These are phyloP conservation scores for Ameiurus melas DNA, from an alignment of 2,113 vertebrate species.

Conservation along the genomic window DNA sequence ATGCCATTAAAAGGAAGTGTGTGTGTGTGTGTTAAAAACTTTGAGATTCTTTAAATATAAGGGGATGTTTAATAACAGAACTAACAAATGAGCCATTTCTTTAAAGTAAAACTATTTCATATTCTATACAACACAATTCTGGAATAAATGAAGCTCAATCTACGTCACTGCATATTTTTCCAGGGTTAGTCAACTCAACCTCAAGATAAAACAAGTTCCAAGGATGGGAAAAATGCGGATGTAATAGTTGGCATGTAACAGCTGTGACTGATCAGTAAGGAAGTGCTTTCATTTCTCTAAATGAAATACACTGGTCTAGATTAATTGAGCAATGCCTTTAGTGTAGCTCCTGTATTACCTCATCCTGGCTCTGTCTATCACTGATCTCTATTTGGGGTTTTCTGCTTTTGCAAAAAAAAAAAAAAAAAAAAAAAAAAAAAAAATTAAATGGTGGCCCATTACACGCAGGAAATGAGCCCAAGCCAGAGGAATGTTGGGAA, in stretches of 20 bases:
- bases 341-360: conserved; percentile 26
- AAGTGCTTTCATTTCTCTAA: conserved; percentile 1
- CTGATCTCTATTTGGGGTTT: not conserved
- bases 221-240: not conserved
- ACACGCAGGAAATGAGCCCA: conserved; percentile 66
- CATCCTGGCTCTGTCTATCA: not conserved
- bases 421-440: not conserved
- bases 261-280: not conserved
- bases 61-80: not conserved
- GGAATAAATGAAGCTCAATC: not conserved
- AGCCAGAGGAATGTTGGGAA: conserved; percentile 65
- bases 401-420: not conserved
- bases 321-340: not conserved
- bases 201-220: not conserved
- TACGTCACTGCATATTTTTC: not conserved
- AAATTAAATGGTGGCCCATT: conserved; percentile 56
- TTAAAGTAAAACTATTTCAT: not conserved
- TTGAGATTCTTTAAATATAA: not conserved
- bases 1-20: not conserved
- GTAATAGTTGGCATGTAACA: too few species aligned
- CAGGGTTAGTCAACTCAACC: not conserved
- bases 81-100: not conserved
- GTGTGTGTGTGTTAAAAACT: conserved; percentile 2
- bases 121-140: conserved; percentile 2
- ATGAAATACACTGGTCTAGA: not conserved